phyloP scores from a whole-genome alignment of 2,113 vertebrate genomes.

The Tragelaphus imberbis region DNA sequence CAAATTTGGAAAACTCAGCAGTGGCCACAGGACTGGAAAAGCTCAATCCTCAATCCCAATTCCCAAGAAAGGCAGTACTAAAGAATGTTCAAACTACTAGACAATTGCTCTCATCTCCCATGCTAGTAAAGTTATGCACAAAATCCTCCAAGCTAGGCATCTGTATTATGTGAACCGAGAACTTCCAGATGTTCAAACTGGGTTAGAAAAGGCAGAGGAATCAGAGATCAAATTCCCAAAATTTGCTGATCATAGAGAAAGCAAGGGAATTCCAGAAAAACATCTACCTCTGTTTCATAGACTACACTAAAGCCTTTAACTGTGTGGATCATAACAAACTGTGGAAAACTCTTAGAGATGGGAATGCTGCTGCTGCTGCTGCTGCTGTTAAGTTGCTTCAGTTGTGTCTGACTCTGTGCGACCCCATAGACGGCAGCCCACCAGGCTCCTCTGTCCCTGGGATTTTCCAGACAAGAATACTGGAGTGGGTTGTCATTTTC shows the following conservation, averaged over 20 bases:
- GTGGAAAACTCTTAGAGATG: background rate
- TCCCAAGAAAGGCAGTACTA: background rate
- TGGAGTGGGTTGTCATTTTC: background rate
- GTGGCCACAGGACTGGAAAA: background rate
- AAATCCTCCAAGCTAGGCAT: background rate
- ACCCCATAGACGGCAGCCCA: rapidly evolving
- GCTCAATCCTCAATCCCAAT: background rate
- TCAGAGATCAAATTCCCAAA: background rate
- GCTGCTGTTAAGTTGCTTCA: background rate
- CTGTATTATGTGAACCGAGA: background rate
- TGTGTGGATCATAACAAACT: background rate
- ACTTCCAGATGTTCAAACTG: background rate
- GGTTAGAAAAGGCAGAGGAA: background rate
- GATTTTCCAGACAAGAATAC: background rate
- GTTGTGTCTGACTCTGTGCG: rapidly evolving
- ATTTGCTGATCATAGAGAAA: background rate
- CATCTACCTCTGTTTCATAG: background rate
- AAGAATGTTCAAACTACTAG: background rate
- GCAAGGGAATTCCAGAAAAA: background rate
- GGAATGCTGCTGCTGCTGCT: background rate
- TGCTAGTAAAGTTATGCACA: background rate
- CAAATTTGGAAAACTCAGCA: background rate
- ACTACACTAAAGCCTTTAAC: background rate
- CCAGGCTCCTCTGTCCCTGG: background rate
- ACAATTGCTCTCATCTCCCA: background rate